Percentiles rank a stretch among this genome's conserved stretches.
These are phyloP conservation scores for Oedothorax gibbosus DNA, from an alignment of 1,140 invertebrate species.

Conservation along the genomic window DNA sequence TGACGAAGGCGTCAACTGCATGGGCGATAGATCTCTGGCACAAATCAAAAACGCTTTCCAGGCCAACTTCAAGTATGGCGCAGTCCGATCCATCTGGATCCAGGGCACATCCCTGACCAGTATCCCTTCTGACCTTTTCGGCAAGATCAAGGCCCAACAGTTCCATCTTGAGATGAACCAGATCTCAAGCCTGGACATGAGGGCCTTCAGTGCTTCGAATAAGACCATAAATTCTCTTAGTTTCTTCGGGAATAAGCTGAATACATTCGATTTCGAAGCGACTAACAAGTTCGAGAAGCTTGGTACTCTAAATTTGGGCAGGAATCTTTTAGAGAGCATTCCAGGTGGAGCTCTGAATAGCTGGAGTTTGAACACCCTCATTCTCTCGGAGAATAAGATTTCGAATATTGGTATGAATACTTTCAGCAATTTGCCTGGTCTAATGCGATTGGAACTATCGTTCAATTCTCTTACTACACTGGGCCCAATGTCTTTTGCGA, in stretches of 20 bases:
- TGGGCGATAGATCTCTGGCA: slow-evolving; percentile 15
- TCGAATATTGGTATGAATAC: slow-evolving; percentile 40
- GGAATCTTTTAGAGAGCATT: slow-evolving; percentile 30
- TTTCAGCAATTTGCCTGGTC: slow-evolving; percentile 23
- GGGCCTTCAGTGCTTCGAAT: slow-evolving; percentile 31
- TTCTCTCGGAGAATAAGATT: slow-evolving; percentile 48
- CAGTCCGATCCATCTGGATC: slow-evolving; percentile 43
- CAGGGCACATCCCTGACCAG: slow-evolving; percentile 48
- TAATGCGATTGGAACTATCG: slow-evolving; percentile 36
- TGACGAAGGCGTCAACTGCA: slow-evolving; percentile 58
- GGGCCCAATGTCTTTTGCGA: slow-evolving; percentile 32
- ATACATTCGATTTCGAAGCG: slow-evolving; percentile 7
- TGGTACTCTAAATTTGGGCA: slow-evolving; percentile 23
- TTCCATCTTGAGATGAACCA: slow-evolving; percentile 51
- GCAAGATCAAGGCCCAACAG: slow-evolving; percentile 30
- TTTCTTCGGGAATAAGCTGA: slow-evolving; percentile 52
- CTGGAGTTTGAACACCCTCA: slow-evolving; percentile 26
- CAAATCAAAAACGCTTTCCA: slow-evolving; percentile 46
- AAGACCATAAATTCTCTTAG: slow-evolving; percentile 18
- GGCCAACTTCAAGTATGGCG: slow-evolving; percentile 38
- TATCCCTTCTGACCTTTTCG: slow-evolving; percentile 39
- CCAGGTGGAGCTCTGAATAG: slow-evolving; percentile 29
- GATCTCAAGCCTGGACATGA: slow-evolving; percentile 16
- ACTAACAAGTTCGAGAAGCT: slow-evolving; percentile 1
- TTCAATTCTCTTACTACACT: slow-evolving; percentile 19